Percentiles rank a stretch among this genome's conserved stretches.
Conservation (phyloP, 2,113 vertebrate species). For the Vanacampus margaritifer region DNA sequence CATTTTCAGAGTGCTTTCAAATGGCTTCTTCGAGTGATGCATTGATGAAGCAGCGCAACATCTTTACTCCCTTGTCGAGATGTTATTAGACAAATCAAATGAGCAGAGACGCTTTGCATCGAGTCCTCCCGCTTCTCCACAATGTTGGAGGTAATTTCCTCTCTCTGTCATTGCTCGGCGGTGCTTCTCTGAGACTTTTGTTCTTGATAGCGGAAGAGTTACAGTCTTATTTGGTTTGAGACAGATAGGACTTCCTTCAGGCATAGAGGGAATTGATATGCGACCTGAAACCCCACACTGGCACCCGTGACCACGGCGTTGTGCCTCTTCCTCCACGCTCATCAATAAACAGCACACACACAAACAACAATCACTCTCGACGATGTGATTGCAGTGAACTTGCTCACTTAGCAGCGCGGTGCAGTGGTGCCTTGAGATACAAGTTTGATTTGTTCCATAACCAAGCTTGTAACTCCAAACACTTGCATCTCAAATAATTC, state of each 20-base stretch:
- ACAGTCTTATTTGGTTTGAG: conserved; percentile 52
- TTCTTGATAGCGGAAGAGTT: conserved; percentile 30
- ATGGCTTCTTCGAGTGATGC: conserved; percentile 18
- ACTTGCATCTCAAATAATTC: too few relatives aligned
- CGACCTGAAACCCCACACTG: conserved; percentile 31
- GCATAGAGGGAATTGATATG: conserved; percentile 64
- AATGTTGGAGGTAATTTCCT: conserved; percentile 41
- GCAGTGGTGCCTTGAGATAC: too few relatives aligned
- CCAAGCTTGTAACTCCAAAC: too few relatives aligned
- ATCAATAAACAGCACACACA: conserved; percentile 66
- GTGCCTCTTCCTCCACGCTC: conserved; percentile 44
- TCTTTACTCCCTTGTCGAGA: conserved; percentile 41
- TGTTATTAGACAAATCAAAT: conserved; percentile 50
- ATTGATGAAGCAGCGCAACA: conserved; percentile 34
- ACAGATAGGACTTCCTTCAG: conserved; percentile 66
- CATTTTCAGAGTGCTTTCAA: conserved; percentile 42
- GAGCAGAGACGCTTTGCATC: conserved; percentile 29
- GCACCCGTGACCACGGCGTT: background rate
- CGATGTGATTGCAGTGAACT: conserved; percentile 62
- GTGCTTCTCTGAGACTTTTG: conserved; percentile 44
- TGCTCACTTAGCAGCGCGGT: background rate
- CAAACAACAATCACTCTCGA: conserved; percentile 48
- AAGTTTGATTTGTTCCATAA: too few relatives aligned
- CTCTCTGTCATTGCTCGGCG: conserved; percentile 29
- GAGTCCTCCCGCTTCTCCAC: conserved; percentile 14